phyloP scores from a whole-genome alignment of 1,140 invertebrate genomes.

The Sogatella furcifera region DNA sequence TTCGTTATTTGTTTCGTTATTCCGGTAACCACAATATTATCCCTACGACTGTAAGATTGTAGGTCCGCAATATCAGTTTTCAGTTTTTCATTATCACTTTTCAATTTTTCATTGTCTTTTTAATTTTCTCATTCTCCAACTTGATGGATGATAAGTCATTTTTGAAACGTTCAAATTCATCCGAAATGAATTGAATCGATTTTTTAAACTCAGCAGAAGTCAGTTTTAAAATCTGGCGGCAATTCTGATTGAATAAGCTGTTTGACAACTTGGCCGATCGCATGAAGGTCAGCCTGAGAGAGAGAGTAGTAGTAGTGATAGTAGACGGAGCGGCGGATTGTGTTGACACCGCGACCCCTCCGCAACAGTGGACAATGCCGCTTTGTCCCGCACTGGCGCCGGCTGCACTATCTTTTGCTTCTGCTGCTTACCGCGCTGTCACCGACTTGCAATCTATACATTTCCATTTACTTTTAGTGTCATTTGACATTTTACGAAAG shows the following conservation, averaged over 20 bases:
- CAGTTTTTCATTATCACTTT: background rate
- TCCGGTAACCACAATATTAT: too few species aligned
- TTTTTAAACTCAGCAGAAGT: too few species aligned
- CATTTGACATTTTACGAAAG: too few species aligned
- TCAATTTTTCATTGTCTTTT: background rate
- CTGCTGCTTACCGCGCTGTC: background rate
- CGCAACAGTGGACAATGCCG: background rate
- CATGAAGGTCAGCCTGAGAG: background rate
- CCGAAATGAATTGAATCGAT: too few species aligned
- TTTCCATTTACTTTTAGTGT: too few species aligned
- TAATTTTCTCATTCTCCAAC: background rate
- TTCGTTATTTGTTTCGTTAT: too few species aligned
- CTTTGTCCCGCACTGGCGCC: background rate
- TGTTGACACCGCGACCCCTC: background rate
- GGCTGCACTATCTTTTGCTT: background rate
- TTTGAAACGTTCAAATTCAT: too few species aligned
- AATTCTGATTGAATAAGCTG: too few species aligned
- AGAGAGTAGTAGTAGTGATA: background rate
- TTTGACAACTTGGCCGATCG: too few species aligned
- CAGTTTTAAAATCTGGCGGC: too few species aligned
- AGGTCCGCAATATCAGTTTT: too few species aligned
- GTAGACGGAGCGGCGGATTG: background rate
- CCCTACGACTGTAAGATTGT: too few species aligned
- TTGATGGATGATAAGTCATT: background rate
- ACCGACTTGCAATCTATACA: conserved; percentile 3